Evolutionary conservation across 2,888 invertebrate species (phyloP).

Genomic region (Eumacrocentrus americanus): DNA sequence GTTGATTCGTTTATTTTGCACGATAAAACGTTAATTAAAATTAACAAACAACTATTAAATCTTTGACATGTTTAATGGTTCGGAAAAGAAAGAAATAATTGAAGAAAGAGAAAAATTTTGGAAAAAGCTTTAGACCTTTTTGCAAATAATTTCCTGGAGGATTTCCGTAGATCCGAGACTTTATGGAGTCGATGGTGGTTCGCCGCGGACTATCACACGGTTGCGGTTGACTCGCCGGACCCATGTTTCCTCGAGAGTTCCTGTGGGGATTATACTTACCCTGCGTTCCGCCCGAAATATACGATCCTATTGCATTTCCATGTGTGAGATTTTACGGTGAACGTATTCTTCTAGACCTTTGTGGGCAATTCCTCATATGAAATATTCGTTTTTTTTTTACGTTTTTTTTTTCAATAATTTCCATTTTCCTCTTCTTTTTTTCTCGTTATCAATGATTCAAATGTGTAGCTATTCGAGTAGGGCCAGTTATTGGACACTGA

Average conservation of each 20-base stretch:
- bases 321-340: not conserved
- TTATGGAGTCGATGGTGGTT: slow-evolving; percentile 6
- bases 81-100: no score
- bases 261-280: slow-evolving; percentile 19
- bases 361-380: not conserved
- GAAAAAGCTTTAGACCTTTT: not conserved
- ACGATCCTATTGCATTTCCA: not conserved
- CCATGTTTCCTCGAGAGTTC: slow-evolving; percentile 13
- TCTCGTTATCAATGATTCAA: not conserved
- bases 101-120: no score
- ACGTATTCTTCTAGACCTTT: not conserved
- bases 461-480: slow-evolving; percentile 6
- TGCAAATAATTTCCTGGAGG: not conserved
- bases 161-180: not conserved
- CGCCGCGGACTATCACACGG: slow-evolving; percentile 15
- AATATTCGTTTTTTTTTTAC: not conserved
- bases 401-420: not conserved
- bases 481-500: slow-evolving; percentile 11
- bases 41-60: no score
- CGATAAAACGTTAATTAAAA: not conserved
- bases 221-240: slow-evolving; percentile 17
- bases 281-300: slow-evolving; percentile 4
- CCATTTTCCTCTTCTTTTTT: not conserved
- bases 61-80: no score
- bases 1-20: not conserved